Conservation (phyloP, 2,797 vertebrate species). For the Phataginus tetradactyla region DNA sequence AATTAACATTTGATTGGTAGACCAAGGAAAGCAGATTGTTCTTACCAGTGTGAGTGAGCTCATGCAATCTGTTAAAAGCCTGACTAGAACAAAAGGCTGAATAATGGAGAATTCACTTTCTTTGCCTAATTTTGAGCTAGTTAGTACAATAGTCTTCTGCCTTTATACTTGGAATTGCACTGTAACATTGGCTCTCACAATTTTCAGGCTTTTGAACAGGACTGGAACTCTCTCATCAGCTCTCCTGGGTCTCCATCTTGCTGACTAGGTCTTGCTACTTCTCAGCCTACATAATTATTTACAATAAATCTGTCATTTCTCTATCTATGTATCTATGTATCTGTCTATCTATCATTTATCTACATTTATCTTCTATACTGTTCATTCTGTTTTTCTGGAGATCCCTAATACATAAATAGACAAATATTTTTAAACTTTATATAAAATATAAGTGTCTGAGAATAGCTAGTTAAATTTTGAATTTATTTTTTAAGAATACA, state of each 20-base stretch:
- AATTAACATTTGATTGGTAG: background rate
- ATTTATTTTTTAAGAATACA: too few relatives aligned
- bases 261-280: background rate
- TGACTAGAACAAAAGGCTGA: background rate
- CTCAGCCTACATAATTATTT: background rate
- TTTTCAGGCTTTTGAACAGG: background rate
- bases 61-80: too few relatives aligned
- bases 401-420: background rate
- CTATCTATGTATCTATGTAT: background rate
- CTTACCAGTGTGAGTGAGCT: too few relatives aligned
- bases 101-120: background rate
- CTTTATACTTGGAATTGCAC: background rate
- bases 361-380: background rate
- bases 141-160: background rate
- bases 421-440: background rate
- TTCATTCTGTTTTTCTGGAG: background rate
- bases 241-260: background rate
- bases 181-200: background rate
- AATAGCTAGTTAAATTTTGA: too few relatives aligned
- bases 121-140: background rate
- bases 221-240: background rate
- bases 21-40: too few relatives aligned
- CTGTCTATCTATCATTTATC: background rate
- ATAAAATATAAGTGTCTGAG: too few relatives aligned
- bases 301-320: background rate